These are phyloP conservation scores for Chelonus formosanus DNA, from an alignment of 2,888 invertebrate species.

Conservation along the genomic window DNA sequence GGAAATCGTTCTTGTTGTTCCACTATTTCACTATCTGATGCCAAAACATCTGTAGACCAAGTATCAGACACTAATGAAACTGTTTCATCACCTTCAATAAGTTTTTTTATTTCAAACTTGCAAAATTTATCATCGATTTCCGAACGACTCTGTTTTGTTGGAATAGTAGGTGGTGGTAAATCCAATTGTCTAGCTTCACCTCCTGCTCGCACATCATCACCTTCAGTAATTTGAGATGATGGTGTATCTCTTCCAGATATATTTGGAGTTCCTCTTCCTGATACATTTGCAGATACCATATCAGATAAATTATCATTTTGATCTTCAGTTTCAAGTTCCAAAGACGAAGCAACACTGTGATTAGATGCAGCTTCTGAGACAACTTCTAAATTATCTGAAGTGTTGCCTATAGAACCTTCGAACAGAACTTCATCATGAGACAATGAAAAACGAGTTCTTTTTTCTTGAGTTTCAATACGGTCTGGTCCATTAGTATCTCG, in stretches of 20 bases:
- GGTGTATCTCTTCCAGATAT: slow-evolving; percentile 96
- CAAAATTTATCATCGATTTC: slow-evolving; percentile 99
- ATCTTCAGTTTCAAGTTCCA: slow-evolving; percentile 88
- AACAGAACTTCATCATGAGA: slow-evolving; percentile 80
- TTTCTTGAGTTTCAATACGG: slow-evolving; percentile 63
- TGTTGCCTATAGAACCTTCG: slow-evolving; percentile 85
- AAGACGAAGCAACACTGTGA: slow-evolving; percentile 90
- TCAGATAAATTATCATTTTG: slow-evolving; percentile 95
- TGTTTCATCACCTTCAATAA: slow-evolving; percentile 85
- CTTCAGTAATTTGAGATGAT: slow-evolving; percentile 89
- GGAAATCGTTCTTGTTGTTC: slow-evolving; percentile 75
- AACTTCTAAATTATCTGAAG: slow-evolving; percentile 93
- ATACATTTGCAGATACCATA: slow-evolving; percentile 96
- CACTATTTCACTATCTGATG: slow-evolving; percentile 94
- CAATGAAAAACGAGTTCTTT: slow-evolving; percentile 74
- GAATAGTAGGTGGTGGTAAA: slow-evolving; percentile 62
- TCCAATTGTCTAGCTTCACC: slow-evolving; percentile 61
- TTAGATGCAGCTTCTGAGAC: slow-evolving; percentile 96
- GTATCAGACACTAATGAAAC: slow-evolving; percentile 97
- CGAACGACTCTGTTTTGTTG: slow-evolving; percentile 79
- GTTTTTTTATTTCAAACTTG: slow-evolving; percentile 91
- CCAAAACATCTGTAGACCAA: slow-evolving; percentile 98
- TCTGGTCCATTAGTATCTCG: slow-evolving; percentile 54
- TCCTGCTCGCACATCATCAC: slow-evolving; percentile 70
- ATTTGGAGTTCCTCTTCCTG: slow-evolving; percentile 91